These are phyloP conservation scores for Callinectes sapidus DNA, from an alignment of 2,888 invertebrate genomes.

Conservation along the genomic window DNA sequence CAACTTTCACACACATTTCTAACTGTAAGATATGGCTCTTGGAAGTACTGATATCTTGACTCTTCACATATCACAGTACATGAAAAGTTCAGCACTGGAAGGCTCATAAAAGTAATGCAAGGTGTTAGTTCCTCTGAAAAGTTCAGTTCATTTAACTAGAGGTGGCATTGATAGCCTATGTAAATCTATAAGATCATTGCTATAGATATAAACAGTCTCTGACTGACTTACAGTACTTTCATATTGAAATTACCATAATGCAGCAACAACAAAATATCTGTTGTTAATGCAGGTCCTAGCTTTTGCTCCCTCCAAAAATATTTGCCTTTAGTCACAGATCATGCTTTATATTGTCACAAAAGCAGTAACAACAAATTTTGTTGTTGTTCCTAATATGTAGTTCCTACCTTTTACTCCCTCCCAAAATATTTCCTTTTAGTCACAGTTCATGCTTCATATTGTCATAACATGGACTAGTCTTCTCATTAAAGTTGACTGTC, in stretches of 20 bases:
- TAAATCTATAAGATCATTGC: constrained; percentile 32
- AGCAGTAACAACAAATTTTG: not conserved
- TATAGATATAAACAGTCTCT: constrained; percentile 22
- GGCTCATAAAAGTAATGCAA: constrained; percentile 37
- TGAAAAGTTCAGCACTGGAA: constrained; percentile 31
- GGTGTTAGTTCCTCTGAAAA: constrained; percentile 37
- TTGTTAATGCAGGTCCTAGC: not conserved
- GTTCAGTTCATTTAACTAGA: constrained; percentile 14
- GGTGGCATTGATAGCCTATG: constrained; percentile 31
- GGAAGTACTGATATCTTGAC: constrained; percentile 21
- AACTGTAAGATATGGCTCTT: constrained; percentile 32
- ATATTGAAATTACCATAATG: not conserved
- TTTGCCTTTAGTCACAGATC: not conserved
- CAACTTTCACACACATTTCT: constrained; percentile 31
- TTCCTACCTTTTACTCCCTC: not conserved
- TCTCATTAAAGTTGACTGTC: constrained; percentile 19
- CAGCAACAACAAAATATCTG: constrained; percentile 14
- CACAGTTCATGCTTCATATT: not conserved
- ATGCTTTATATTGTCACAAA: not conserved
- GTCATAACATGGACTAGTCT: not conserved
- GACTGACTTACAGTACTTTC: constrained; percentile 18
- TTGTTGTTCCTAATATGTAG: not conserved
- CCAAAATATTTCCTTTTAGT: not conserved
- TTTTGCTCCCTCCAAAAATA: not conserved
- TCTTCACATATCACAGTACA: constrained; percentile 24